Evolutionary conservation across 2,113 vertebrate genomes (phyloP), one percentile per base, ranked within the genome.

Genomic region (Phainopepla nitens): DNA sequence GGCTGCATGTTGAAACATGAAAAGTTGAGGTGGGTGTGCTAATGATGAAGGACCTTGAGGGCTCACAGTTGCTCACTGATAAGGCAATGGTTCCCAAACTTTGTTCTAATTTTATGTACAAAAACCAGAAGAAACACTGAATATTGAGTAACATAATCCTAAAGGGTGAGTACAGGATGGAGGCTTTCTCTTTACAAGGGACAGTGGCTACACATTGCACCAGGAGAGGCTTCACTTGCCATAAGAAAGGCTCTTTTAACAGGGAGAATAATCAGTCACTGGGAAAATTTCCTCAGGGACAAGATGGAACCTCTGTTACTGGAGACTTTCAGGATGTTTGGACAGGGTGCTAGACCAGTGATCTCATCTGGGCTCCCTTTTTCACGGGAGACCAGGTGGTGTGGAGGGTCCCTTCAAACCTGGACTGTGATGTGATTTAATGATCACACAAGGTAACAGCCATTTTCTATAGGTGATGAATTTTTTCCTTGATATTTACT

Each of bases 391-490:
- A 41, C 28, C 29, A 73, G 15, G 15, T 69, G 7, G 18, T 60
- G 2, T 68, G 73, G 3, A 7, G 23, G 15, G 3, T 54, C 14
- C 7, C 15, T 86, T 82, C 42, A 25, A 33, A 27, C 22, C 7
- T 56, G 15, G 15, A 12, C 15, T 57, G 0, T 45, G 75, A 36
- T 10, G 0, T n/a, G 23, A 25, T 66, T 44, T 66, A 49, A 16
- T 25, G 11, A 54, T 86, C 9, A 20, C 42, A 11, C 24, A 53
- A 72, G 0, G 2, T 58, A 71, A 29, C 2, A 31, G 15, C 11
- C 33, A 16, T 60, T 23, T 51, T 15, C 18, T 73, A 36, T 19
- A 44, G 44, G 6, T 56, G 13, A 13, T 66, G 42, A 27, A 6
- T 0, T 3, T 70, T 77, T 77, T 70, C 62, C 4, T 44, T 73